These are phyloP conservation scores for Cheilosia urbana DNA, from an alignment of 2,888 invertebrate species.

Conservation along the genomic window DNA sequence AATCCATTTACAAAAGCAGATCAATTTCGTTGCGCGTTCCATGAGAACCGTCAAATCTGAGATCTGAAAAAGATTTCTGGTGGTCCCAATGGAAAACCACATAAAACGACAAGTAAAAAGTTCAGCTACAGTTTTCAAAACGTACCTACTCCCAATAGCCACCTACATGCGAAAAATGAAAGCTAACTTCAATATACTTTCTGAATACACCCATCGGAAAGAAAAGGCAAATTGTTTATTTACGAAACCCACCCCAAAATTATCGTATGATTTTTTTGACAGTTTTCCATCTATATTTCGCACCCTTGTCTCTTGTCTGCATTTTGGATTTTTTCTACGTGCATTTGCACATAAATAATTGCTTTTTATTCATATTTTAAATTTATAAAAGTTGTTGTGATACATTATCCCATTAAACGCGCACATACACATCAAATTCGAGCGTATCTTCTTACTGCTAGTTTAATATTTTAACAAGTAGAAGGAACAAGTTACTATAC, in stretches of 20 bases:
- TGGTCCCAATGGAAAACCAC: no score
- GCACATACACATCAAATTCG: not conserved
- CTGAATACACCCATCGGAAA: slow-evolving; percentile 19
- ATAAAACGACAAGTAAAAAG: no score
- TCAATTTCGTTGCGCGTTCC: no score
- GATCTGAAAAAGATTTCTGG: no score
- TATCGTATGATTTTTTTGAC: slow-evolving; percentile 52
- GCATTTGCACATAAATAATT: slow-evolving; percentile 15
- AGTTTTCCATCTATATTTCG: slow-evolving; percentile 26
- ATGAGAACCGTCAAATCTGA: no score
- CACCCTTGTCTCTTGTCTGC: slow-evolving; percentile 47
- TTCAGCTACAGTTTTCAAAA: no score
- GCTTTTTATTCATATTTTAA: slow-evolving; percentile 20
- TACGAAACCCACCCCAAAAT: slow-evolving; percentile 22
- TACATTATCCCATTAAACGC: slow-evolving; percentile 14
- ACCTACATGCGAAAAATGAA: not conserved
- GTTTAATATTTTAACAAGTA: slow-evolving; percentile 9
- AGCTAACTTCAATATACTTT: not conserved
- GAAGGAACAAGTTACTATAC: not conserved
- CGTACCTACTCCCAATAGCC: no score
- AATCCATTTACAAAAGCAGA: no score
- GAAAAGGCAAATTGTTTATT: slow-evolving; percentile 23
- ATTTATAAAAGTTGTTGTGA: slow-evolving; percentile 36
- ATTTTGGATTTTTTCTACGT: slow-evolving; percentile 23
- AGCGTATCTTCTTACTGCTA: not conserved